Evolutionary conservation across 1,140 invertebrate genomes (phyloP), one percentile per base, ranked within the genome.

Genomic region (Dendroctonus ponderosae): DNA sequence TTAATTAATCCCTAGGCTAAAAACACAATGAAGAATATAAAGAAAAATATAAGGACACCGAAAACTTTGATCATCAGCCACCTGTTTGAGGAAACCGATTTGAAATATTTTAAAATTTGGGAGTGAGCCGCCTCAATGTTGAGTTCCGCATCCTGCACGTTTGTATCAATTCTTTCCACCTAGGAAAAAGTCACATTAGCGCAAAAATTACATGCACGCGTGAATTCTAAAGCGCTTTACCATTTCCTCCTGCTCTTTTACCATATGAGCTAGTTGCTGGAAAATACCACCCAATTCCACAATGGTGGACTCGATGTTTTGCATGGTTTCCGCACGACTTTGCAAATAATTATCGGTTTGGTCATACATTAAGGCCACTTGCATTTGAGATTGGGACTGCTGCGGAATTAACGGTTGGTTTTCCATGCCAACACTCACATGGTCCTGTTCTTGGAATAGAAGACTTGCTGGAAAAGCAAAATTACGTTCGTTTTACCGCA

Each of bases 1-100:
- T 26, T 48, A 59, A 49, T 59, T 12, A 37, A 48, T 11, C 14
- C 5, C 40, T 65, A 94, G 74, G 91, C 89, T 81, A 94, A 81
- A 82, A 99, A 98, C 73, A 99, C 88, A 78, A 99, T 90, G 85
- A 99, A 99, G 78, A 99, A 94, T 78, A 99, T 91, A 80, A 99
- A 99, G 85, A 99, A 99, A 77, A 99, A 91, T 84, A 99, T 97
- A 38, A 99, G 83, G 57, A 99, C 93, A 60, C 89, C 97, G 83
- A 99, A 99, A 67, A 99, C 91, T 86, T 99, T 99, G 72, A 99
- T 93, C 95, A 99, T 99, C 8, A 99, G 84, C 93, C 96, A 99
- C 73, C 97, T 86, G 82, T 99, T 99, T 49, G 92, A 96, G 8
- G 95, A 93, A 14, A 99, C 92, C 15, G 93, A 96, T 80, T 96